These are phyloP conservation scores for Tupiocoris notatus DNA, from an alignment of 2,888 invertebrate genomes.

Conservation along the genomic window DNA sequence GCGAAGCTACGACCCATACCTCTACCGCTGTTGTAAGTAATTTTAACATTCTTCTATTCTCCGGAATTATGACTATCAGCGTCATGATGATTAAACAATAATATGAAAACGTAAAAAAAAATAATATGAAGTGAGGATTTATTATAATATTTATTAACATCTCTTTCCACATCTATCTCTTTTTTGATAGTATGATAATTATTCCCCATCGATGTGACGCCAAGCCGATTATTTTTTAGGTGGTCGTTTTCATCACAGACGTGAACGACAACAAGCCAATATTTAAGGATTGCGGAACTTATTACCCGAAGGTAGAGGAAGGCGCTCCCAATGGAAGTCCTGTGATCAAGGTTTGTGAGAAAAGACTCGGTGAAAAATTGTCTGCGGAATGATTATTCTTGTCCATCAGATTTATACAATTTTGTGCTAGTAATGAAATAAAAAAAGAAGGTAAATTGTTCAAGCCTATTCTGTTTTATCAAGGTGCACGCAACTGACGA, in stretches of 20 bases:
- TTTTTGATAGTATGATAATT: neutral
- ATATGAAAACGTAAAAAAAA: too few relatives aligned
- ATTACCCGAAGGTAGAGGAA: constrained; percentile 91
- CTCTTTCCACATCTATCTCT: neutral
- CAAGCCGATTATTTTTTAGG: constrained; percentile 6
- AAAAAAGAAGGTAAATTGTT: too few relatives aligned
- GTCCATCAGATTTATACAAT: too few relatives aligned
- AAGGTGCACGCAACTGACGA: constrained; percentile 83
- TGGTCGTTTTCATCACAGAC: constrained; percentile 93
- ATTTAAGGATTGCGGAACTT: constrained; percentile 89
- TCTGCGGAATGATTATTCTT: too few relatives aligned
- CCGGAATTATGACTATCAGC: too few relatives aligned
- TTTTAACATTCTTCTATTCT: too few relatives aligned
- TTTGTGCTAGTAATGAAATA: too few relatives aligned
- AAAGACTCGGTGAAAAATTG: too few relatives aligned
- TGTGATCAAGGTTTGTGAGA: constrained; percentile 90
- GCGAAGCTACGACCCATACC: constrained; percentile 82
- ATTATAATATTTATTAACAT: too few relatives aligned
- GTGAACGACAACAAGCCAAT: constrained; percentile 96
- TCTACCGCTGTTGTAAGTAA: constrained; percentile 80
- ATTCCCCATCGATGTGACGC: neutral
- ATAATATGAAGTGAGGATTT: too few relatives aligned
- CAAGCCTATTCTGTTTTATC: constrained; percentile 25
- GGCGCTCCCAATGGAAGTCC: constrained; percentile 91
- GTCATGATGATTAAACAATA: too few relatives aligned